These are phyloP conservation scores for Alexandromys fortis DNA, from an alignment of 2,113 vertebrate species.

Conservation along the genomic window DNA sequence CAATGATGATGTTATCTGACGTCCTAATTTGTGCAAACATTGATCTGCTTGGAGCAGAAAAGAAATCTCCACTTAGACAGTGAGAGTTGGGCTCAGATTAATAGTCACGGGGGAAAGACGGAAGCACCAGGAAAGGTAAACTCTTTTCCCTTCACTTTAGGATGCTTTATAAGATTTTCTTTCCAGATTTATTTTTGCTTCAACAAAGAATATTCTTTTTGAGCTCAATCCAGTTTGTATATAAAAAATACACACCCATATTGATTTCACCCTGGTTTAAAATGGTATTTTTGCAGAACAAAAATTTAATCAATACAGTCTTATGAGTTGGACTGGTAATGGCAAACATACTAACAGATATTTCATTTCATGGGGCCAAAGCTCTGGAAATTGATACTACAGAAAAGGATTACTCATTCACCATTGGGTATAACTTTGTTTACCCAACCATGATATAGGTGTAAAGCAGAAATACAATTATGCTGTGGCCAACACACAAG, in stretches of 20 bases:
- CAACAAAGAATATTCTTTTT: slow-evolving; percentile 82
- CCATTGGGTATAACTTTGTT: slow-evolving; percentile 86
- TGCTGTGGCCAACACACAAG: slow-evolving; percentile 71
- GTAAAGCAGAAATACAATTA: slow-evolving; percentile 82
- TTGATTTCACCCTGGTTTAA: slow-evolving; percentile 85
- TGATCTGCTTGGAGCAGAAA: slow-evolving; percentile 76
- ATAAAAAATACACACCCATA: slow-evolving; percentile 82
- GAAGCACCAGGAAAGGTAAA: slow-evolving; percentile 55
- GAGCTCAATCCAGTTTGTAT: slow-evolving; percentile 86
- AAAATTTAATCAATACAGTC: slow-evolving; percentile 88
- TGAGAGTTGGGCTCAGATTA: slow-evolving; percentile 70
- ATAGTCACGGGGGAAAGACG: slow-evolving; percentile 55
- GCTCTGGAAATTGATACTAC: slow-evolving; percentile 84
- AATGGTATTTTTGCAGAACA: slow-evolving; percentile 87
- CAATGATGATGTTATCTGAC: slow-evolving; percentile 75
- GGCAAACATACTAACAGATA: slow-evolving; percentile 86
- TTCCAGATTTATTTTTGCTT: slow-evolving; percentile 82
- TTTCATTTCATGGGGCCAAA: slow-evolving; percentile 87
- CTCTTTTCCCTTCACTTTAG: slow-evolving; percentile 56
- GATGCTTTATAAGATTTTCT: slow-evolving; percentile 78
- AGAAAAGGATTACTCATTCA: slow-evolving; percentile 83
- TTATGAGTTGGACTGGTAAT: slow-evolving; percentile 85
- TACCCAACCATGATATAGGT: slow-evolving; percentile 78
- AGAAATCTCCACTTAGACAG: slow-evolving; percentile 72
- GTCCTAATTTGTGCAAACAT: slow-evolving; percentile 77